These are phyloP conservation scores for Marcusenius ussheri DNA, from an alignment of 2,113 vertebrate genomes.

Conservation along the genomic window DNA sequence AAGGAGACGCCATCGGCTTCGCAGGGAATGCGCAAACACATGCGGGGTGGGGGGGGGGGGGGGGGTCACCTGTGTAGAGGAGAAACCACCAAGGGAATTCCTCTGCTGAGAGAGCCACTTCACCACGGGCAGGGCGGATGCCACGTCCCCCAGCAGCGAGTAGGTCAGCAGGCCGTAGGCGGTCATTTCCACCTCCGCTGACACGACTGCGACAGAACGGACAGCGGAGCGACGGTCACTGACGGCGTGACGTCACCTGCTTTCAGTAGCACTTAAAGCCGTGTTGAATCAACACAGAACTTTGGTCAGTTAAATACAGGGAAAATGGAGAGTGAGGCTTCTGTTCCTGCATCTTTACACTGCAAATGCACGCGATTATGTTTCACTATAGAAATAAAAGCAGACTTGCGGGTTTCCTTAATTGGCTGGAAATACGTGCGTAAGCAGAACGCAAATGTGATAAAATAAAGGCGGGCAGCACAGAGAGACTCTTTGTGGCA, in stretches of 20 bases:
- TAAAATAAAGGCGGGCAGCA: background rate
- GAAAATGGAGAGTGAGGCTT: background rate
- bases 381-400: background rate
- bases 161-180: slow-evolving; percentile 84
- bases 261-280: background rate
- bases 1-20: background rate
- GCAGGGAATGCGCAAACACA: background rate
- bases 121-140: slow-evolving; percentile 78
- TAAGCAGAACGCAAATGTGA: background rate
- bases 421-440: background rate
- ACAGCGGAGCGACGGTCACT: background rate
- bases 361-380: background rate
- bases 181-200: slow-evolving; percentile 89
- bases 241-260: background rate
- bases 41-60: background rate
- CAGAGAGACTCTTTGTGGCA: slow-evolving; percentile 34
- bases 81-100: slow-evolving; percentile 84
- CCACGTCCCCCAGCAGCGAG: slow-evolving; percentile 75
- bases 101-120: slow-evolving; percentile 90
- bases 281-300: background rate
- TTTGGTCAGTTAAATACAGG: background rate
- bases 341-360: background rate
- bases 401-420: background rate
- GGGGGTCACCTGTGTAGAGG: slow-evolving; percentile 76
- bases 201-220: slow-evolving; percentile 65